These are phyloP conservation scores for Gandaritis pyraliata DNA, from an alignment of 2,888 invertebrate species.

Conservation along the genomic window DNA sequence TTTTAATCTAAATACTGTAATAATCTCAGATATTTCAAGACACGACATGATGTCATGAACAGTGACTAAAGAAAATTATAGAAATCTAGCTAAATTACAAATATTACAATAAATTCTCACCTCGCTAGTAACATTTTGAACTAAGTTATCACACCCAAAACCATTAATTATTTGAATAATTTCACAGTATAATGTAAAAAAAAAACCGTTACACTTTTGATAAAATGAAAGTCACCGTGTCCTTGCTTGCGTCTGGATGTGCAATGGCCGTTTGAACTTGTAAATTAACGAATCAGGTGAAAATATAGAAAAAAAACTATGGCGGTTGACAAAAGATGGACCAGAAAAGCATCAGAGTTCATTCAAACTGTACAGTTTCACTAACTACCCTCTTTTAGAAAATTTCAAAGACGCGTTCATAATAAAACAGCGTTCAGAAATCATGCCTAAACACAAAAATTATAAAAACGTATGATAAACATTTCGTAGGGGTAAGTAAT, in stretches of 20 bases:
- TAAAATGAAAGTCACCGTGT: slow-evolving; percentile 54
- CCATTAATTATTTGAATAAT: slow-evolving; percentile 54
- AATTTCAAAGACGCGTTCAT: slow-evolving; percentile 12
- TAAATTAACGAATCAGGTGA: slow-evolving; percentile 35
- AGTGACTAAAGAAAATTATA: background rate
- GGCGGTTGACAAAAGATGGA: slow-evolving; percentile 45
- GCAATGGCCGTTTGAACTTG: slow-evolving; percentile 64
- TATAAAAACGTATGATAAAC: too few species aligned
- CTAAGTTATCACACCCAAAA: slow-evolving; percentile 45
- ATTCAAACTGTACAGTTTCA: slow-evolving; percentile 3
- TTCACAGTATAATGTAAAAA: slow-evolving; percentile 36
- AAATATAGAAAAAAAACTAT: slow-evolving; percentile 36
- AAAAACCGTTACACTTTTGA: slow-evolving; percentile 52
- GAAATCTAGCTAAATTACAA: background rate
- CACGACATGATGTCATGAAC: too few species aligned
- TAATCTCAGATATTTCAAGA: background rate
- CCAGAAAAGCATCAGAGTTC: slow-evolving; percentile 10
- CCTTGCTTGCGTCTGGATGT: slow-evolving; percentile 62
- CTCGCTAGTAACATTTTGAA: slow-evolving; percentile 67
- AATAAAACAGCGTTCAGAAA: slow-evolving; percentile 15
- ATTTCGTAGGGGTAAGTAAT: too few species aligned
- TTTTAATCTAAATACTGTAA: background rate
- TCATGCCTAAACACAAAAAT: background rate
- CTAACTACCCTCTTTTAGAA: slow-evolving; percentile 12
- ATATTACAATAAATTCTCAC: slow-evolving; percentile 54